A percentile compares a stretch with the other conserved stretches of the same genome.
These are phyloP conservation scores for Anthoscopus minutus DNA, from an alignment of 2,113 vertebrate species.

Conservation along the genomic window DNA sequence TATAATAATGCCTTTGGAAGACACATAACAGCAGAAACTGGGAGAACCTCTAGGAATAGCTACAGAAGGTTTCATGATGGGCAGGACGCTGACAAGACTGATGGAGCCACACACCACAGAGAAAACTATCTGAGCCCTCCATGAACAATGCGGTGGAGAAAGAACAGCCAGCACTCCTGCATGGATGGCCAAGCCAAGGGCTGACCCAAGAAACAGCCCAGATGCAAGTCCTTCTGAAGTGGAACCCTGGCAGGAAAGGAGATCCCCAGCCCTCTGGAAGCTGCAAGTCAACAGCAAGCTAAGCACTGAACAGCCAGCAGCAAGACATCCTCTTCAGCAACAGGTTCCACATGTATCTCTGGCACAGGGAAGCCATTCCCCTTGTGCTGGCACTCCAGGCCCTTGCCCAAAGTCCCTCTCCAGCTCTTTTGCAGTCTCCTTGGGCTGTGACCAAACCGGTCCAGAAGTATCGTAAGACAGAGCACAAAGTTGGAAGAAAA, in stretches of 20 bases:
- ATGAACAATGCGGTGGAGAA: background rate
- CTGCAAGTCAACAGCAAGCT: background rate
- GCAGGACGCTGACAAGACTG: background rate
- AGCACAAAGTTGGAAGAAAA: background rate
- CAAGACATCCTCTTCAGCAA: background rate
- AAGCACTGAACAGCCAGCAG: background rate
- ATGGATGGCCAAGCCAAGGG: background rate
- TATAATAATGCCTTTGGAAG: background rate
- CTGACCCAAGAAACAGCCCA: background rate
- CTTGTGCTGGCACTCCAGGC: background rate
- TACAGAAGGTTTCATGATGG: background rate
- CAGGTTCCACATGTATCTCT: background rate
- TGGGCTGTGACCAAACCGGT: background rate
- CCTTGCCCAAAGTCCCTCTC: background rate
- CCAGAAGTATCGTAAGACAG: background rate
- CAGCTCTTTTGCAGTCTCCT: background rate
- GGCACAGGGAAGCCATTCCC: background rate
- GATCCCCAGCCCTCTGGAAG: background rate
- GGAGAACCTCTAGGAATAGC: background rate
- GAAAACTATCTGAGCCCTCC: background rate
- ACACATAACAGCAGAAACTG: background rate
- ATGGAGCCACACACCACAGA: fast-evolving
- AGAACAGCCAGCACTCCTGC: background rate
- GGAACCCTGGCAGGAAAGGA: background rate
- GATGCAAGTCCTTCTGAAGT: background rate